phyloP scores from a whole-genome alignment of 2,113 vertebrate species.

The Gallinago paraguaiae region DNA sequence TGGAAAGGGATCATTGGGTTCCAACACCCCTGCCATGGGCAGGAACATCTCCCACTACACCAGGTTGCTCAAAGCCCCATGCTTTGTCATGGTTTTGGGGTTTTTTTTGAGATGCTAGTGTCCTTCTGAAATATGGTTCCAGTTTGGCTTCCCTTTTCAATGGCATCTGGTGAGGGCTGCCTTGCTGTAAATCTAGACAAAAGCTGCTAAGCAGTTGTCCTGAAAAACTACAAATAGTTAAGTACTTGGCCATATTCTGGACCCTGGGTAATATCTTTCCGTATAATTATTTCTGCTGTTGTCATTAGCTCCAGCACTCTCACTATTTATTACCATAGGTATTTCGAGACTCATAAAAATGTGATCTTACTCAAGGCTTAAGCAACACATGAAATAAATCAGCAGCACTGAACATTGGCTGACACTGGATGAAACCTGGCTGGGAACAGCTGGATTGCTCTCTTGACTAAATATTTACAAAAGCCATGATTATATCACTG shows the following conservation, averaged over 20 bases:
- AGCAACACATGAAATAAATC: slow-evolving; percentile 79
- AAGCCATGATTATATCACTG: slow-evolving; percentile 81
- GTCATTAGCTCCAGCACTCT: slow-evolving; percentile 70
- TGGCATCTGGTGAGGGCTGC: background rate
- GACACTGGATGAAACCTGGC: slow-evolving; percentile 78
- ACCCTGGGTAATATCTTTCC: slow-evolving; percentile 61
- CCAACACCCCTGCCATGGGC: no score
- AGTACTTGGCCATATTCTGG: slow-evolving; percentile 43
- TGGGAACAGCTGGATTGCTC: slow-evolving; percentile 83
- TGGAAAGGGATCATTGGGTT: no score
- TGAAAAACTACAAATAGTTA: slow-evolving; percentile 32
- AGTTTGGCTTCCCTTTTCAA: background rate
- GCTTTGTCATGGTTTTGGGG: no score
- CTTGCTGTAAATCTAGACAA: background rate
- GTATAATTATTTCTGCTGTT: slow-evolving; percentile 74
- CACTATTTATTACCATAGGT: slow-evolving; percentile 78
- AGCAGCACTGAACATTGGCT: slow-evolving; percentile 69
- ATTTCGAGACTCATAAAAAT: slow-evolving; percentile 81
- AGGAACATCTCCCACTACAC: no score
- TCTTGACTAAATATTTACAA: slow-evolving; percentile 87
- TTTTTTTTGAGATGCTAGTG: background rate
- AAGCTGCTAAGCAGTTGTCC: slow-evolving; percentile 5
- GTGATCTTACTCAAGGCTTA: slow-evolving; percentile 75
- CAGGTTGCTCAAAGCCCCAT: no score
- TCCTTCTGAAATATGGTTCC: background rate